Percentiles rank a stretch among this genome's conserved stretches.
These are phyloP conservation scores for Dipodomys spectabilis DNA, from an alignment of 2,113 vertebrate species.

Conservation along the genomic window DNA sequence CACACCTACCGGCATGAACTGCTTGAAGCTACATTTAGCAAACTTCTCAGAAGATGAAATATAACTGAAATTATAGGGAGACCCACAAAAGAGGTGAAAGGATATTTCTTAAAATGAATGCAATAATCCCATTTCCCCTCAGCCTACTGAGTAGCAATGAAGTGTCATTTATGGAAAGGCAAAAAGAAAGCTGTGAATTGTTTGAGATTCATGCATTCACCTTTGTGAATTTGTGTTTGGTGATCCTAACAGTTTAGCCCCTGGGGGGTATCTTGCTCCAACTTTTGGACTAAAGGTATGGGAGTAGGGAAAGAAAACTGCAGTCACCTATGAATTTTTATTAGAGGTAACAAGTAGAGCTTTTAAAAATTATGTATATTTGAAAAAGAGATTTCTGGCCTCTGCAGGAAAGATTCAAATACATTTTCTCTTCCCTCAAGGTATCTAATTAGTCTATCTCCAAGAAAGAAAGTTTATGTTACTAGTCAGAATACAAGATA, in stretches of 20 bases:
- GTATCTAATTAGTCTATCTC: conserved; percentile 35
- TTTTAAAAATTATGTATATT: conserved; percentile 46
- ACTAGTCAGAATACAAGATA: conserved; percentile 36
- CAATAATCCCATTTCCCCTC: conserved; percentile 39
- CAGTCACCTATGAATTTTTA: conserved; percentile 36
- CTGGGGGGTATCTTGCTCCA: conserved; percentile 24
- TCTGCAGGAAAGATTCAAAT: not conserved
- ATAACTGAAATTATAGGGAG: conserved; percentile 67
- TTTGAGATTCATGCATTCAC: conserved; percentile 30
- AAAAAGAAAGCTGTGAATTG: conserved; percentile 43
- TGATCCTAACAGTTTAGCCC: conserved; percentile 57
- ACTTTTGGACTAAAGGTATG: conserved; percentile 28
- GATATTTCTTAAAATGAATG: conserved; percentile 69
- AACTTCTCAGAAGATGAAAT: conserved; percentile 77
- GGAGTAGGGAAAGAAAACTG: conserved; percentile 31
- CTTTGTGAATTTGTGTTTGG: conserved; percentile 19
- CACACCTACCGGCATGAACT: conserved; percentile 63
- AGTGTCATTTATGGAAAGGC: conserved; percentile 43
- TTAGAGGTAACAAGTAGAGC: conserved; percentile 20
- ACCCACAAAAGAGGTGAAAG: conserved; percentile 50
- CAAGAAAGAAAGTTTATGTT: conserved; percentile 6
- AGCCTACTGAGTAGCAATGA: conserved; percentile 56
- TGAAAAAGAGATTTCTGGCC: conserved; percentile 45
- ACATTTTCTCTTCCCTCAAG: conserved; percentile 1
- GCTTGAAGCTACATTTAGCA: conserved; percentile 68